Percentiles rank a stretch among this genome's conserved stretches.
Evolutionary conservation across 1,140 invertebrate genomes (phyloP).

Genomic region (Solenopsis fugax): DNA sequence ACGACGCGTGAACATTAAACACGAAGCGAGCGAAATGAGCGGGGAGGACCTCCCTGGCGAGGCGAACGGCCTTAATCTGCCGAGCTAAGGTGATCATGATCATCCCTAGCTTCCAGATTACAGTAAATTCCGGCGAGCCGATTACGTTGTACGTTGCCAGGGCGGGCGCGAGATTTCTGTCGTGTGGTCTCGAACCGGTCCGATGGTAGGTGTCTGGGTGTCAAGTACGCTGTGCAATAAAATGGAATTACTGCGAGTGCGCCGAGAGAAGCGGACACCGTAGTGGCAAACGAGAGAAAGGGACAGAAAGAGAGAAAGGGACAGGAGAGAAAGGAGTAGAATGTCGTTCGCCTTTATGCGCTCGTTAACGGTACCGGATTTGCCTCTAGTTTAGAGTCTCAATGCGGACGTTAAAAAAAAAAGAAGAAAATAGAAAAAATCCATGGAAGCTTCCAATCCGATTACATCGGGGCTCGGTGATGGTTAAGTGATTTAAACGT

Average conservation of each 20-base stretch:
- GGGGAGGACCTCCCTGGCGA: background rate
- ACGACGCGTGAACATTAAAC: slow-evolving; percentile 10
- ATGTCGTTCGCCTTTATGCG: slow-evolving; percentile 28
- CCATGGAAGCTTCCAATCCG: slow-evolving; percentile 34
- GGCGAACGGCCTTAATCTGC: slow-evolving; percentile 21
- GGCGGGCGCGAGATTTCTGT: slow-evolving; percentile 50
- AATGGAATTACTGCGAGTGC: slow-evolving; percentile 67
- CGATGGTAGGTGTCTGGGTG: slow-evolving; percentile 39
- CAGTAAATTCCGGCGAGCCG: slow-evolving; percentile 53
- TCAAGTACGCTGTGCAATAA: slow-evolving; percentile 67
- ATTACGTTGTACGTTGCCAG: slow-evolving; percentile 53
- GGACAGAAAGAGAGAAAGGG: too few species aligned
- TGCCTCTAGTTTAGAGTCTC: slow-evolving; percentile 61
- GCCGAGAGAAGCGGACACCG: background rate
- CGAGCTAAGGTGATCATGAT: background rate
- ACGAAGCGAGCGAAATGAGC: background rate
- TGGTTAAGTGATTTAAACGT: slow-evolving; percentile 48
- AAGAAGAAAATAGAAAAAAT: background rate
- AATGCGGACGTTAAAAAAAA: slow-evolving; percentile 9
- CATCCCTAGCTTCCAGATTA: slow-evolving; percentile 20
- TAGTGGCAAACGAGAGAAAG: background rate
- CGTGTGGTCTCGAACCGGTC: slow-evolving; percentile 61
- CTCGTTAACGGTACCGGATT: slow-evolving; percentile 65
- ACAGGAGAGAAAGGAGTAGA: background rate
- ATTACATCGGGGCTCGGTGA: slow-evolving; percentile 32